These are phyloP conservation scores for rat (Rattus norvegicus) DNA, from an alignment of 2,113 vertebrate species.

Conservation along the genomic window GRCr8 NC_086021.1:55448001-55448500, in stretches of 20 bases:
- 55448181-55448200: constrained; percentile 42
- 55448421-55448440: constrained; percentile 54
- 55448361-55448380: constrained; percentile 31
- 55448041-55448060: not conserved
- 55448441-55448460: constrained; percentile 9
- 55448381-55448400: constrained; percentile 1
- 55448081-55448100: not conserved
- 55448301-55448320: constrained; percentile 4
- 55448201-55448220: not conserved
- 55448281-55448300: not conserved
- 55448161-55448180: not conserved
- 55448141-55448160: not conserved
- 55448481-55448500: constrained; percentile 26
- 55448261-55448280: not conserved
- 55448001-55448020: not conserved
- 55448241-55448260: constrained; percentile 18
- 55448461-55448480: not conserved
- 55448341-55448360: constrained; percentile 11
- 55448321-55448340: not conserved
- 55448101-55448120: not conserved
- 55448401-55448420: constrained; percentile 33
- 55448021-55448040: constrained; percentile 16
- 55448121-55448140: not conserved
- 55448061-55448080: not conserved
- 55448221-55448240: not conserved